phyloP scores from a whole-genome alignment of 2,797 vertebrate species.

The Silurus lanzhouensis region DNA sequence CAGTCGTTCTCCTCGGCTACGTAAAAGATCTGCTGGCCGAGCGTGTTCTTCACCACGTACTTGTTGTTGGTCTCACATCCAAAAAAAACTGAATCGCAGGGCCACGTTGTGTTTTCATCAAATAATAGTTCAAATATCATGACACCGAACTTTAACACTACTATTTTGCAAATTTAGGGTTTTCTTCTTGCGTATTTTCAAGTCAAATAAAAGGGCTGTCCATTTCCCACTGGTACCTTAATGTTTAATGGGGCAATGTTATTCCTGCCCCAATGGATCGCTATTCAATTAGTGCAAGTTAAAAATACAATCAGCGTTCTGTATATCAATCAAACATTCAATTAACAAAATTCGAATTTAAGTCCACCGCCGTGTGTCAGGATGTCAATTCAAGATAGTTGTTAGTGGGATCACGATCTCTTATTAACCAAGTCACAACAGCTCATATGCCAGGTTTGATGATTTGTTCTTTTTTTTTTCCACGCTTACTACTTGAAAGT shows the following conservation, averaged over 20 bases:
- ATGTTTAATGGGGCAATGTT: neutral
- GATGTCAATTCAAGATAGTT: no score
- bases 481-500: neutral
- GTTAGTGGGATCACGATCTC: no score
- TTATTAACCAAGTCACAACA: neutral
- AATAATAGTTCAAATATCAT: neutral
- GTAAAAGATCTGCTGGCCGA: conserved; percentile 79
- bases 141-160: neutral
- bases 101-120: no score
- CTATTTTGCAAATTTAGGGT: no score
- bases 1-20: conserved; percentile 77
- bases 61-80: conserved; percentile 79
- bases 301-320: no score
- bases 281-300: neutral
- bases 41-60: conserved; percentile 75
- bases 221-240: no score
- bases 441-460: neutral
- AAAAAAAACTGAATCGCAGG: conserved; percentile 64
- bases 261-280: neutral
- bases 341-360: no score
- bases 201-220: neutral
- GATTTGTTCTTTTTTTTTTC: no score
- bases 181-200: no score
- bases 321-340: no score
- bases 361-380: no score